Base-by-base conservation (phyloP, 2,113 vertebrate genomes). In the Eurystomus gularis region DNA sequence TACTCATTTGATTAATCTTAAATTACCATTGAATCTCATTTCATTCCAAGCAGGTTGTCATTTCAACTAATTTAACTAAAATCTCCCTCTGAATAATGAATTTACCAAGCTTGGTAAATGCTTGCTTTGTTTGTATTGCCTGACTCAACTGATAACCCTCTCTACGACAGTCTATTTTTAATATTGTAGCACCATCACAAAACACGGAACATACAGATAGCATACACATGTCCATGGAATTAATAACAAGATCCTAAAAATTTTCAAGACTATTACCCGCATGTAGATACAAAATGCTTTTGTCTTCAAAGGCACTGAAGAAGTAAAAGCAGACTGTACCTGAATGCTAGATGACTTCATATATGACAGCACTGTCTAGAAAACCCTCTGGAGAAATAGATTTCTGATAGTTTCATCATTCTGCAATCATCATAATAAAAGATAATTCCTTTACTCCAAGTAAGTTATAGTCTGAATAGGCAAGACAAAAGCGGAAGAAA, bases 391-490 rank as follows among this genome's bases (percentile, higher is more conserved):
- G 71, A 90, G 76, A 86, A 83, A 77, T 18, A 46, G 31, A 83
- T 94, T 92, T 90, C 79, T 90, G 71, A 86, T 70, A 17, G 54
- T 71, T 94, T 92, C 54, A 77, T 90, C 37, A 61, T 7, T 69
- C 58, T 72, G 39, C 78, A 93, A 51, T 89, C 82, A 77, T 60
- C 58, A 68, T 37, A 52, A 78, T 57, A 86, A 61, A 82, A 91
- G 49, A 89, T 35, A 87, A 69, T 76, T 20, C 28, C 37, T 9
- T 66, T 66, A 51, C 40, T 70, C 37, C 33, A 42, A 69, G 19
- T 33, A 91, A 60, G 16, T 57, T 76, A 33, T 11, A 79, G 55
- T 68, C 51, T 51, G 68, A 82, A 49, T 15, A 90, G 37, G 54
- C 25, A 83, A 86, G 85, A 88, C 20, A 84, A 95, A 93, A 64